These are phyloP conservation scores for Trematomus loennbergii DNA, from an alignment of 2,113 vertebrate species.

Conservation along the genomic window DNA sequence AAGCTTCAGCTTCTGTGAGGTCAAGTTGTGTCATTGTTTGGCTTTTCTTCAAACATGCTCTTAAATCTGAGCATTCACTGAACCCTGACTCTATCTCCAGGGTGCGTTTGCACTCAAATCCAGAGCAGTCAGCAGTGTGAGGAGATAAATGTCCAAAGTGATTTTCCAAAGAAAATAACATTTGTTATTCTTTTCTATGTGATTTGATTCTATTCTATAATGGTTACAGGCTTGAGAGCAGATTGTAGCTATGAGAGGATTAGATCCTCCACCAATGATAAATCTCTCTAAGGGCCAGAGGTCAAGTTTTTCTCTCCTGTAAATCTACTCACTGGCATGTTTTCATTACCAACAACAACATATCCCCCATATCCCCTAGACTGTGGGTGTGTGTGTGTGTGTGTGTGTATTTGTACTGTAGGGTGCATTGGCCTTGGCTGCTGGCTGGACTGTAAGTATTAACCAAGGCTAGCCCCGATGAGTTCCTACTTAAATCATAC, in stretches of 20 bases:
- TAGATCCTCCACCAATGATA: slow-evolving; percentile 67
- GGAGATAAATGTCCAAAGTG: slow-evolving; percentile 18
- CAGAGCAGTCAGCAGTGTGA: slow-evolving; percentile 19
- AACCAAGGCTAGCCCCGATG: slow-evolving; percentile 64
- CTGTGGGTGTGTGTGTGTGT: slow-evolving; percentile 33
- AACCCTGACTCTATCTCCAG: slow-evolving; percentile 24
- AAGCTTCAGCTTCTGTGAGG: slow-evolving; percentile 4
- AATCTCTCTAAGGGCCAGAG: slow-evolving; percentile 65
- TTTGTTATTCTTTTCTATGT: slow-evolving; percentile 5
- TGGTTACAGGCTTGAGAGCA: slow-evolving; percentile 20
- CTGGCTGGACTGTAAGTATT: slow-evolving; percentile 59
- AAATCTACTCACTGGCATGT: slow-evolving; percentile 81
- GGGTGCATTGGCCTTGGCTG: slow-evolving; percentile 67
- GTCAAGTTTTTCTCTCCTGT: slow-evolving; percentile 80
- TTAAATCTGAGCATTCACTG: slow-evolving; percentile 9
- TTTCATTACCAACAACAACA: slow-evolving; percentile 79
- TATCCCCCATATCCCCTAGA: slow-evolving; percentile 58
- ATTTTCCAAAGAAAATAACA: slow-evolving; percentile 8
- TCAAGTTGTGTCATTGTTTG: slow-evolving; percentile 17
- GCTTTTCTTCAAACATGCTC: neutral
- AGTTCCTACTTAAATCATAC: slow-evolving; percentile 74
- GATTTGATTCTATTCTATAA: neutral
- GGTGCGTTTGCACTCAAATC: slow-evolving; percentile 20
- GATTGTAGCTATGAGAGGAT: slow-evolving; percentile 64
- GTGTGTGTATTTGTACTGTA: slow-evolving; percentile 26